phyloP scores from a whole-genome alignment of 2,797 vertebrate species.

The Leptatherina wallacei region DNA sequence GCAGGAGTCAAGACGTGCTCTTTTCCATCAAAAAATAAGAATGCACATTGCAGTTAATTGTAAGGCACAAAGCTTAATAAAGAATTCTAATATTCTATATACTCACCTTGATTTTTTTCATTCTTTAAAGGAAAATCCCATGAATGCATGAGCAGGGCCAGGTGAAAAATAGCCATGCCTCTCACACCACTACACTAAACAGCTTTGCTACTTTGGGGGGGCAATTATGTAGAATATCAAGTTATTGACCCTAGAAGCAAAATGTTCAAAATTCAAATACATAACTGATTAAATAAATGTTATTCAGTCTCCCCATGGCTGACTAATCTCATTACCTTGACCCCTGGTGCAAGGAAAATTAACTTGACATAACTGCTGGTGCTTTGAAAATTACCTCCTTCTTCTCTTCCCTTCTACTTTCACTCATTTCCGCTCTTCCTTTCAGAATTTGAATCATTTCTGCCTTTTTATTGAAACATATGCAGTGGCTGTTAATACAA shows the following conservation, averaged over 20 bases:
- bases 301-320: constrained; percentile 31
- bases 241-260: constrained; percentile 4
- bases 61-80: background rate
- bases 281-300: constrained; percentile 17
- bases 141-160: too few species aligned
- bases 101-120: too few species aligned
- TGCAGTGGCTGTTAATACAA: background rate
- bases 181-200: background rate
- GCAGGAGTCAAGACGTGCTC: background rate
- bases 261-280: constrained; percentile 13
- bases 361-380: constrained; percentile 9
- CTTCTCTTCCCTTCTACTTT: background rate
- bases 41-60: background rate
- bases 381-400: background rate
- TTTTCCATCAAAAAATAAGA: background rate
- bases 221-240: constrained; percentile 20
- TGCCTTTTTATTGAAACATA: background rate
- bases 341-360: constrained; percentile 23
- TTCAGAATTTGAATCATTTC: background rate
- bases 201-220: constrained; percentile 24
- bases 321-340: constrained; percentile 43
- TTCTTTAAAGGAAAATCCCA: too few species aligned
- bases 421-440: background rate
- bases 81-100: background rate
- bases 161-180: background rate